These are phyloP conservation scores for Reinhardtius hippoglossoides DNA, from an alignment of 2,113 vertebrate genomes.

Conservation along the genomic window DNA sequence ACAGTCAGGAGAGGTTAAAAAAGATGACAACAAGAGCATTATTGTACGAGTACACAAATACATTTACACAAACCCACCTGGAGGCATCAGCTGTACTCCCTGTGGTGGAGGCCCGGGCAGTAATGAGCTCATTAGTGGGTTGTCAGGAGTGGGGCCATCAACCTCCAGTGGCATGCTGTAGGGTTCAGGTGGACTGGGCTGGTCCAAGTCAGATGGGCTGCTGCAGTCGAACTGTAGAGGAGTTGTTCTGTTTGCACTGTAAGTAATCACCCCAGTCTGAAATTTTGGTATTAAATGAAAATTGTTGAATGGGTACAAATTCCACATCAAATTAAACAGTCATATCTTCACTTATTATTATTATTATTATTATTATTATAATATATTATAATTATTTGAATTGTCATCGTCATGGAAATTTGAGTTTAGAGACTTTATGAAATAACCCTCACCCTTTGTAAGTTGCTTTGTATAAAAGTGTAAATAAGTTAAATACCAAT, in stretches of 20 bases:
- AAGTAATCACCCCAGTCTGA: constrained; percentile 87
- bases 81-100: constrained; percentile 89
- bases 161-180: constrained; percentile 69
- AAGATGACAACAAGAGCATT: neutral
- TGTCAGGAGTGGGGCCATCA: constrained; percentile 76
- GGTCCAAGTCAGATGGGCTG: constrained; percentile 89
- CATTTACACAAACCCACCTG: constrained; percentile 82
- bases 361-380: too few species aligned
- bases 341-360: neutral
- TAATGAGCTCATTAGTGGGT: constrained; percentile 85
- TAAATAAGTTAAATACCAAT: too few species aligned
- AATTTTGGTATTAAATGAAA: neutral
- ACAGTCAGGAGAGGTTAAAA: neutral
- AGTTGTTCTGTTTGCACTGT: constrained; percentile 80
- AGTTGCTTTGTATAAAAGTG: too few species aligned
- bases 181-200: constrained; percentile 79
- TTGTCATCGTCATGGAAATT: too few species aligned
- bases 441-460: too few species aligned
- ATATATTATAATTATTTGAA: too few species aligned
- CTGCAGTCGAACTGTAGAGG: constrained; percentile 85
- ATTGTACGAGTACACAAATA: neutral
- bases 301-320: too few species aligned
- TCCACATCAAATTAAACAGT: neutral
- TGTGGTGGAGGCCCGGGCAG: constrained; percentile 79
- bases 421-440: too few species aligned